A percentile compares a stretch with the other conserved stretches of the same genome.
These are phyloP conservation scores for Diorhabda carinulata DNA, from an alignment of 1,140 invertebrate species.

Conservation along the genomic window DNA sequence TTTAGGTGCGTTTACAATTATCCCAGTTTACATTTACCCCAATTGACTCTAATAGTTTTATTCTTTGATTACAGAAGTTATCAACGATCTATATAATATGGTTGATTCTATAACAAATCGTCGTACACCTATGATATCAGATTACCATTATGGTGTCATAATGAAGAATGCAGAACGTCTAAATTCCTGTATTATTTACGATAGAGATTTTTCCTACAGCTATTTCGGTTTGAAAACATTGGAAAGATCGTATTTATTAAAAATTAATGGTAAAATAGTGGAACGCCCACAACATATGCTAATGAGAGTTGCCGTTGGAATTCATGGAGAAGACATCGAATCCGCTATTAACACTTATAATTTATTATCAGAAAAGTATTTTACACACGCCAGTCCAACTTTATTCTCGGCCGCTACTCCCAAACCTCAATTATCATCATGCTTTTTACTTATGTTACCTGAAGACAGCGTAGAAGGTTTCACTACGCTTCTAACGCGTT, in stretches of 20 bases:
- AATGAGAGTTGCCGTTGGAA: conserved; percentile 96
- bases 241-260: conserved; percentile 92
- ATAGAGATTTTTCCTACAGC: conserved; percentile 95
- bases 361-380: conserved; percentile 90
- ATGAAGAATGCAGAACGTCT: conserved; percentile 82
- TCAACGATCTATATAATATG: conserved; percentile 79
- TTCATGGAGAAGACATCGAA: conserved; percentile 93
- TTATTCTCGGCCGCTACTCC: conserved; percentile 93
- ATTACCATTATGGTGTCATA: conserved; percentile 79
- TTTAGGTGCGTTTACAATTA: too few species aligned
- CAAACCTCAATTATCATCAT: conserved; percentile 90
- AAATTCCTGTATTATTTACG: conserved; percentile 96
- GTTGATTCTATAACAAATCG: conserved; percentile 68
- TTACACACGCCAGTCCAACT: conserved; percentile 97
- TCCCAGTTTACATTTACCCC: too few species aligned
- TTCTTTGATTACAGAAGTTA: conserved; percentile 68
- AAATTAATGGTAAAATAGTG: conserved; percentile 89
- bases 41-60: too few species aligned
- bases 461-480: conserved; percentile 99
- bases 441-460: conserved; percentile 92
- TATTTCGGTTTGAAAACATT: conserved; percentile 99
- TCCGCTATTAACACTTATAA: conserved; percentile 96
- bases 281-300: conserved; percentile 98
- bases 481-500: conserved; percentile 90
- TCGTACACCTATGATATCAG: conserved; percentile 78